Conservation (phyloP, 1,140 invertebrate genomes). For the Eriocheir sinensis region DNA sequence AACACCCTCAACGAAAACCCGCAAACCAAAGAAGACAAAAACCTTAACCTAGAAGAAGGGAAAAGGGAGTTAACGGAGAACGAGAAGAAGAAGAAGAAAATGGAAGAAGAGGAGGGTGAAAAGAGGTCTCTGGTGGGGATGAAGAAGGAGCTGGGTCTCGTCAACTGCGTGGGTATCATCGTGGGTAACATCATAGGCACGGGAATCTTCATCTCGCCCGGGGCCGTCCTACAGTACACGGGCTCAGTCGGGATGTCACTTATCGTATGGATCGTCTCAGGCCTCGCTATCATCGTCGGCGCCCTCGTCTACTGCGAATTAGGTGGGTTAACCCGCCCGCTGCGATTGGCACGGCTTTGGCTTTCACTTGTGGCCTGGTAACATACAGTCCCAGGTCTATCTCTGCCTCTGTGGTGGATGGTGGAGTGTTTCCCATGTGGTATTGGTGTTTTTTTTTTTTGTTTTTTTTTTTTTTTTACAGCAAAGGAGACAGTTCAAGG, state of each 20-base stretch:
- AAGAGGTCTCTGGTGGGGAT: background rate
- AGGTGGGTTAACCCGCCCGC: slow-evolving; percentile 89
- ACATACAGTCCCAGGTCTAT: too few relatives aligned
- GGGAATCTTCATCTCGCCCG: slow-evolving; percentile 92
- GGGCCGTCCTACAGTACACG: slow-evolving; percentile 79
- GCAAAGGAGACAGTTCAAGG: too few relatives aligned
- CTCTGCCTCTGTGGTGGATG: too few relatives aligned
- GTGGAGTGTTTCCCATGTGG: too few relatives aligned
- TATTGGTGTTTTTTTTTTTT: too few relatives aligned
- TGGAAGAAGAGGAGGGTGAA: background rate
- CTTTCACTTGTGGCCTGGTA: too few relatives aligned
- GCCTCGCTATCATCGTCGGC: slow-evolving; percentile 84
- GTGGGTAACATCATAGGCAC: slow-evolving; percentile 85
- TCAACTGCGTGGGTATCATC: slow-evolving; percentile 89
- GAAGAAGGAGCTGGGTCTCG: slow-evolving; percentile 85
- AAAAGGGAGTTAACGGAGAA: background rate
- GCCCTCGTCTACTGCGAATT: slow-evolving; percentile 92
- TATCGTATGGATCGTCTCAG: slow-evolving; percentile 88
- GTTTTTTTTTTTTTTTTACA: too few relatives aligned
- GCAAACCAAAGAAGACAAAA: background rate
- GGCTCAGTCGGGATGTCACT: slow-evolving; percentile 83
- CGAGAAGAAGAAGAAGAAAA: background rate
- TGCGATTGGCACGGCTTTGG: too few relatives aligned
- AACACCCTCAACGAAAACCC: background rate
- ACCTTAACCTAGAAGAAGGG: background rate